A percentile compares a stretch with the other conserved stretches of the same genome.
Conservation (phyloP, 2,797 vertebrate genomes). For the Cynopterus sphinx region DNA sequence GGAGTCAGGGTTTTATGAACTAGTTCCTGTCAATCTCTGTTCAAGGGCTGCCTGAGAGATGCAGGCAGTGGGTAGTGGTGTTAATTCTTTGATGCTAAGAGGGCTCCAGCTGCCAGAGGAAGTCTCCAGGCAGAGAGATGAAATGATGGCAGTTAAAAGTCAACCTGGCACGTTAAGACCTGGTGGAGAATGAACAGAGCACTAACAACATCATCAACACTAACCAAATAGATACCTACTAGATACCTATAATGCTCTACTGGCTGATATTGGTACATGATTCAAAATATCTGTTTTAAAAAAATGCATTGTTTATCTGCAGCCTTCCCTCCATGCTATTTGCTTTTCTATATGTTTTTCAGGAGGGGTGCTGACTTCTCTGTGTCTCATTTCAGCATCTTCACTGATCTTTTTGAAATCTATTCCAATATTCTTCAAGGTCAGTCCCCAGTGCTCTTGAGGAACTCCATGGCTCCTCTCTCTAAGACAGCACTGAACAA, state of each 20-base stretch:
- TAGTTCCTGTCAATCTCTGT: background rate
- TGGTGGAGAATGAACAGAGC: too few species aligned
- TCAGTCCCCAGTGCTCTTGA: background rate
- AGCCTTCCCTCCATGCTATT: background rate
- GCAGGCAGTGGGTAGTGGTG: too few species aligned
- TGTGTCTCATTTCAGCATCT: background rate
- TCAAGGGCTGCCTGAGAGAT: background rate
- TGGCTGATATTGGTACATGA: background rate
- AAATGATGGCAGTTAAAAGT: background rate
- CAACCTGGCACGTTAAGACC: background rate
- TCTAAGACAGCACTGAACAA: background rate
- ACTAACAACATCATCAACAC: background rate
- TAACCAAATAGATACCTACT: too few species aligned
- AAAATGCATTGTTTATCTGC: background rate
- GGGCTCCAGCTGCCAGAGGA: background rate
- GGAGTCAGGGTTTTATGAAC: background rate
- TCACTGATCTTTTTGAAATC: background rate
- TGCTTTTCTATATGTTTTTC: background rate
- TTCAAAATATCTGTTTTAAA: background rate
- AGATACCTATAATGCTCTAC: background rate
- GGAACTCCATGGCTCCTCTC: background rate
- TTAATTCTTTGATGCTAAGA: background rate
- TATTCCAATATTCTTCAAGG: background rate
- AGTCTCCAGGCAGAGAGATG: background rate
- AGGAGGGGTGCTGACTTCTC: background rate